Evolutionary conservation across 1,140 invertebrate genomes (phyloP), one percentile per base, ranked within the genome.

Genomic region (Pseudomyrmex gracilis): DNA sequence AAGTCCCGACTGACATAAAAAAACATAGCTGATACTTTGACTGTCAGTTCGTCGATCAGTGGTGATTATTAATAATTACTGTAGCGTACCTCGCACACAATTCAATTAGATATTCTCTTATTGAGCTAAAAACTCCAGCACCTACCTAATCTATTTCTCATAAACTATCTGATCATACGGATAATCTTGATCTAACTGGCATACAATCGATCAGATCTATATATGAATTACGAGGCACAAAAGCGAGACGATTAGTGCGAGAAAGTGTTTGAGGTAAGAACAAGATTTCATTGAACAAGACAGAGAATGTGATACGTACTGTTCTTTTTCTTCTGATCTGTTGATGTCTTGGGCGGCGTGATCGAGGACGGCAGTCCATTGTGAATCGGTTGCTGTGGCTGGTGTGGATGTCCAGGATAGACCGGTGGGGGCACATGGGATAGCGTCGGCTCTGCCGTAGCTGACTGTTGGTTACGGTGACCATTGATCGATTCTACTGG

Each of bases 391-490:
- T 90, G 89, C 71, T 92, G 93, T 64, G 92, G 92, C 88, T 93
- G 92, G 85, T 94, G 92, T 68, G 93, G 92, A 89, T 93, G 91
- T 85, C 87, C 83, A 87, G 94, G 84, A 92, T 94, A 85, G 77
- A 94, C 94, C 2, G 95, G 95, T 64, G 95, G 94, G 51, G 94
- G 95, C 17, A 95, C 90, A 82, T 93, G 92, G 34, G 92, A 91
- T 85, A 95, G 94, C 70, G 95, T 94, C 43, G 95, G 95, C 66
- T 95, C 94, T 73, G 94, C 94, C 34, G 94, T 94, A 90, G 94
- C 94, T 49, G 95, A 91, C 34, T 93, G 93, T 89, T 93, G 92
- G 85, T 90, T 89, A 78, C 91, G 91, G 82, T 90, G 91, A 84
- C 92, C 90, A 91, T 94, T 93, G 91, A 83, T 93, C 90, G 86